A percentile compares a stretch with the other conserved stretches of the same genome.
phyloP scores from a whole-genome alignment of 2,888 invertebrate species.

The Stenotaenia linearis region DNA sequence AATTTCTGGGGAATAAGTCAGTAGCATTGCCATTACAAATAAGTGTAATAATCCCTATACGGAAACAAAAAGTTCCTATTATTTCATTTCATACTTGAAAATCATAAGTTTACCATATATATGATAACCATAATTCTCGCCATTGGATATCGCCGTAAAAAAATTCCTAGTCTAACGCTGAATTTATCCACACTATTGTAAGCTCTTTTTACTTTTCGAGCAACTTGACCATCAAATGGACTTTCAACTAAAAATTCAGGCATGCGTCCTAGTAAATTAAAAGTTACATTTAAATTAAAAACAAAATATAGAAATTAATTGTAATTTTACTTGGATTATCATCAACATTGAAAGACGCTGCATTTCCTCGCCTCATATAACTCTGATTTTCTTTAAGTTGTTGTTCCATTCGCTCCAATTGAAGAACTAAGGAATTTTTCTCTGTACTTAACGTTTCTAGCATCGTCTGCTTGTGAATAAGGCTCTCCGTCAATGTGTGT shows the following conservation, averaged over 20 bases:
- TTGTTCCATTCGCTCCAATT: conserved; percentile 66
- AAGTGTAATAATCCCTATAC: neutral
- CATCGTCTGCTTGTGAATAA: conserved; percentile 77
- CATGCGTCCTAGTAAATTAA: conserved; percentile 52
- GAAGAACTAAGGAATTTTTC: conserved; percentile 74
- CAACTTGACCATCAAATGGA: conserved; percentile 68
- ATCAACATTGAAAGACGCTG: conserved; percentile 49
- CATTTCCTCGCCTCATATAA: conserved; percentile 53
- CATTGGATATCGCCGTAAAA: conserved; percentile 72
- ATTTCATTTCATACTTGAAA: neutral
- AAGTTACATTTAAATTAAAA: neutral
- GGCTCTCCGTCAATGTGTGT: conserved; percentile 64
- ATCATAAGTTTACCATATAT: conserved; percentile 73
- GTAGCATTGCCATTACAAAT: neutral
- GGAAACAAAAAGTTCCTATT: neutral
- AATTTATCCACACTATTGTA: conserved; percentile 70
- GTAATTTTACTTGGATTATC: neutral
- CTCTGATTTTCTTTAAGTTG: conserved; percentile 57
- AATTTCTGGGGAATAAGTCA: conserved; percentile 6
- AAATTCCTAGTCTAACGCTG: conserved; percentile 70
- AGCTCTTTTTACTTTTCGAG: conserved; percentile 68
- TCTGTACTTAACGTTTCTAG: conserved; percentile 78
- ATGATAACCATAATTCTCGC: conserved; percentile 74
- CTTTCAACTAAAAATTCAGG: conserved; percentile 66
- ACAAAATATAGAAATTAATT: neutral